These are phyloP conservation scores for Bagarius yarrelli DNA, from an alignment of 2,113 vertebrate species.

Conservation along the genomic window DNA sequence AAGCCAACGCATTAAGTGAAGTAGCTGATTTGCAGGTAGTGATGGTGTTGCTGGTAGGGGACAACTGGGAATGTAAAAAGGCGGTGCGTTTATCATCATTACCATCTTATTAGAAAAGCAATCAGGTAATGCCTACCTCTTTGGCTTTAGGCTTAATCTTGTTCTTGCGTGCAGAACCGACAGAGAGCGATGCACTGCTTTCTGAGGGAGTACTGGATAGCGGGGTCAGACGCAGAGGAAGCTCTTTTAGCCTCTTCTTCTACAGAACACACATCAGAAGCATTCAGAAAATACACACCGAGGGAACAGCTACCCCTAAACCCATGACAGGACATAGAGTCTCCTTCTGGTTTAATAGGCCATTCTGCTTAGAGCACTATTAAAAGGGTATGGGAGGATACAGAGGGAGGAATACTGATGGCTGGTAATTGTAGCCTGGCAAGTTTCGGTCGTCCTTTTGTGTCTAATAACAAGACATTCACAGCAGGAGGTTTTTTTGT, in stretches of 20 bases:
- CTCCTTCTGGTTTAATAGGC: conserved; percentile 36
- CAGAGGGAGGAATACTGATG: conserved; percentile 32
- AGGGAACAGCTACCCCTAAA: conserved; percentile 23
- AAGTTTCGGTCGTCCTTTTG: conserved; percentile 64
- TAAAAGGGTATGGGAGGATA: conserved; percentile 42
- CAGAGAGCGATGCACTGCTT: conserved; percentile 64
- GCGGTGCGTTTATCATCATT: not conserved
- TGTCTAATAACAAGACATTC: conserved; percentile 62
- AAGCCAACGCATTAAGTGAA: conserved; percentile 6
- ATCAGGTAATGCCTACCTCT: conserved; percentile 71
- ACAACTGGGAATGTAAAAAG: not conserved
- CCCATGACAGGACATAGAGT: conserved; percentile 6
- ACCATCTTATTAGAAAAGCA: not conserved
- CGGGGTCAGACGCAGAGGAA: conserved; percentile 70
- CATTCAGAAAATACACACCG: conserved; percentile 14
- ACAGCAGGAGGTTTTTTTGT: conserved; percentile 64
- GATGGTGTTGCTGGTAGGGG: not conserved
- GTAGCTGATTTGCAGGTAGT: not conserved
- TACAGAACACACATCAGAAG: conserved; percentile 57
- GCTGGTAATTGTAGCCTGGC: conserved; percentile 57
- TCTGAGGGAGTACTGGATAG: conserved; percentile 75
- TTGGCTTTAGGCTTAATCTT: conserved; percentile 81
- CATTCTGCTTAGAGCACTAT: conserved; percentile 24
- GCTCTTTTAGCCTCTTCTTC: conserved; percentile 88
- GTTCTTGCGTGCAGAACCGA: conserved; percentile 77